phyloP scores from a whole-genome alignment of 1,140 invertebrate species.

The Artemia franciscana region DNA sequence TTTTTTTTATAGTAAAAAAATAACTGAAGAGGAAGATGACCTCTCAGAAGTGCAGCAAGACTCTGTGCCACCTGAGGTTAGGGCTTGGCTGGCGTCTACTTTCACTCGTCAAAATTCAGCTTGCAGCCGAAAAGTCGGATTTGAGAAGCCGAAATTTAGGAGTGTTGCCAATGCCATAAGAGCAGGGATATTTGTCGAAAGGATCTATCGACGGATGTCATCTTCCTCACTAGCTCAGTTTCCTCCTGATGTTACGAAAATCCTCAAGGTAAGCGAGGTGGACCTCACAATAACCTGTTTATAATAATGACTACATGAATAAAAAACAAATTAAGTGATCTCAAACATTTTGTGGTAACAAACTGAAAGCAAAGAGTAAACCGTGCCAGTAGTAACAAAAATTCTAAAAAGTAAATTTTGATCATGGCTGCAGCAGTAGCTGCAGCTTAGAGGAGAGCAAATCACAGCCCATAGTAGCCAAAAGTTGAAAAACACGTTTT shows the following conservation, averaged over 20 bases:
- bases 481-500: too few relatives aligned
- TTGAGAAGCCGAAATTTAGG: constrained; percentile 64
- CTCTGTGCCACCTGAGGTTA: constrained; percentile 77
- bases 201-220: constrained; percentile 71
- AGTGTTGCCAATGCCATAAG: constrained; percentile 92
- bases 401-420: too few relatives aligned
- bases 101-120: constrained; percentile 71
- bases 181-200: constrained; percentile 89
- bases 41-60: constrained; percentile 84
- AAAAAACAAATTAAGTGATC: too few relatives aligned
- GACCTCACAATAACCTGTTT: too few relatives aligned
- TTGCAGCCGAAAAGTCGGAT: constrained; percentile 32
- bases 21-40: constrained; percentile 76
- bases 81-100: constrained; percentile 92
- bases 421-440: too few relatives aligned
- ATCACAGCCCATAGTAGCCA: too few relatives aligned
- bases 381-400: too few relatives aligned
- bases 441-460: too few relatives aligned
- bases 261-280: constrained; percentile 62
- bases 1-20: too few relatives aligned
- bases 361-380: too few relatives aligned
- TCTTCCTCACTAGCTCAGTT: constrained; percentile 67
- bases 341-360: too few relatives aligned
- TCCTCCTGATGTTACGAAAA: constrained; percentile 57
- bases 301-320: too few relatives aligned